phyloP scores from a whole-genome alignment of 92 coral and sea anemone genomes.

The Epizoanthus stellaris region DNA sequence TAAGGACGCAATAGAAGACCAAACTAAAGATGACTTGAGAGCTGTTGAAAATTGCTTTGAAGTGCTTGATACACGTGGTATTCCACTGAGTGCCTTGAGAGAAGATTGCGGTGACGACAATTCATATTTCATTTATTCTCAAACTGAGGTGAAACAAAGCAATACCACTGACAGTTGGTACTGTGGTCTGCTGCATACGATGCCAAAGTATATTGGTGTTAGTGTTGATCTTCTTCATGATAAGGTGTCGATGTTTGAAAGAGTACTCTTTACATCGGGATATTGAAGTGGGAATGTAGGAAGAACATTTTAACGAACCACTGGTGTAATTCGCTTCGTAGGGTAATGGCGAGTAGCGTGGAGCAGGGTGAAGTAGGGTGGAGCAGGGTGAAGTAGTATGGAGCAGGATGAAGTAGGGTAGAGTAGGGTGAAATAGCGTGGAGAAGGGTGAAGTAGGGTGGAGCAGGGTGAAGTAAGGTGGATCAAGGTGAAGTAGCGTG shows the following conservation, averaged over 20 bases:
- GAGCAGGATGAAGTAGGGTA: no score
- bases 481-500: no score
- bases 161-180: constrained; percentile 7
- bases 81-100: constrained; percentile 4
- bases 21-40: background rate
- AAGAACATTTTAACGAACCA: background rate
- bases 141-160: background rate
- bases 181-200: constrained; percentile 41
- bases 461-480: no score
- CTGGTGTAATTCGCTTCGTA: background rate
- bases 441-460: no score
- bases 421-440: no score
- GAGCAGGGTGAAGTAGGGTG: no score
- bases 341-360: no score
- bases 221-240: background rate
- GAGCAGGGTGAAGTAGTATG: no score
- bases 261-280: background rate
- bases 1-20: background rate
- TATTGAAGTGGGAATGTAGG: background rate
- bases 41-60: background rate
- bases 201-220: constrained; percentile 60
- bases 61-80: background rate
- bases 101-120: background rate
- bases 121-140: background rate
- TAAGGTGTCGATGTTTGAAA: background rate